Evolutionary conservation across 2,888 invertebrate genomes (phyloP), one percentile per base, ranked within the genome.

Genomic region (Orthosia cruda): DNA sequence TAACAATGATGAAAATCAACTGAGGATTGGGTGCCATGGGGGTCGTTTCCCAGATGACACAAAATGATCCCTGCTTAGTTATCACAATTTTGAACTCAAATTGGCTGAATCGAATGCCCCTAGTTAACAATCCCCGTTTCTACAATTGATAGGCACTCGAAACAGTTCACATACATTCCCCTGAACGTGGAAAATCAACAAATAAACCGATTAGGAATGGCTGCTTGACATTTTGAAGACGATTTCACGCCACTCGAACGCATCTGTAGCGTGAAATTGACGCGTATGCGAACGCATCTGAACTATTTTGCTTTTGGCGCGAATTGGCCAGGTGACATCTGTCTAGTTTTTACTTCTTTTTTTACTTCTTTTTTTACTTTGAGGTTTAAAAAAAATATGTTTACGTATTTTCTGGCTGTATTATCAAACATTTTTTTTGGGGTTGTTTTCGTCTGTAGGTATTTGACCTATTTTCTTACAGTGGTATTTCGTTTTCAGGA

Each of bases 261-360:
- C 94, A 94, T 93, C 93, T 94, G 93, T 90, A 87, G 90, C 93
- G 92, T 94, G 92, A 94, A 94, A 94, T 94, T 81, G 80, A 79
- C 87, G 66, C 77, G 85, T 86, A 86, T 87, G 85, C 80, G 83
- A 90, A 88, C 84, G 84, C 86, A 87, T 88, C 84, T 80, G 84
- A 90, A 87, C 86, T 79, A 78, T 80, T 85, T 77, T 32, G 59
- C 61, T 75, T 79, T 85, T 77, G 86, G 87, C 88, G 89, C 84
- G 84, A 87, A 87, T 85, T 77, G 58, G 73, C 64, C 73, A 74
- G 67, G 68, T 87, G 87, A 88, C 90, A 90, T 85, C 88, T 90
- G 89, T 80, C 83, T 9, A 61, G 20, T 9, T 45, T 61, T 45
- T 45, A 73, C n/a, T 7, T 64, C 26, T 76, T n/a, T 20, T 0